Evolutionary conservation across 2,888 invertebrate species (phyloP).

Genomic region (Chrysomela aeneicollis): DNA sequence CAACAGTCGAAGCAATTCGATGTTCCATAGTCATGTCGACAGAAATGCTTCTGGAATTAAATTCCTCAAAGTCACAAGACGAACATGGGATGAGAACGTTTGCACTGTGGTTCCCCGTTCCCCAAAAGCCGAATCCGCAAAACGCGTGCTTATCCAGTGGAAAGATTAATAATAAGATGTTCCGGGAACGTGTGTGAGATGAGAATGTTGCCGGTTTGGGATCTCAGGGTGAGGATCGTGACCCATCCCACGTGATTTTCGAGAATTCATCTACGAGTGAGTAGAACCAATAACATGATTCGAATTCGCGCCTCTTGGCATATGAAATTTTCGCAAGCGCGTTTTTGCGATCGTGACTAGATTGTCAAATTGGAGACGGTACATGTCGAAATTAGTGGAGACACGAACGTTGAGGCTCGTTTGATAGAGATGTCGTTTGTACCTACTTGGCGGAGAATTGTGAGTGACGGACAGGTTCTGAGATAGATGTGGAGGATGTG

Average conservation of each 20-base stretch:
- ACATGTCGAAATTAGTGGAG: constrained; percentile 8
- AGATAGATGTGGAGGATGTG: too few relatives aligned
- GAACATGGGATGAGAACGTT: constrained; percentile 1
- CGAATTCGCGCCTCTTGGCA: constrained; percentile 46
- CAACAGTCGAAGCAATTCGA: constrained; percentile 17
- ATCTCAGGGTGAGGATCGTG: constrained; percentile 44
- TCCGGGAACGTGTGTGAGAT: constrained; percentile 58
- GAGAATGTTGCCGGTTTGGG: constrained; percentile 55
- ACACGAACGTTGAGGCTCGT: background rate
- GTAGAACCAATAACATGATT: constrained; percentile 57
- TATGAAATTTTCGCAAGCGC: constrained; percentile 54
- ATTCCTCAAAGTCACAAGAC: constrained; percentile 28
- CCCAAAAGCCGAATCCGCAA: constrained; percentile 52
- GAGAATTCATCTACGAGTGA: constrained; percentile 54
- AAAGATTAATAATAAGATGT: constrained; percentile 61
- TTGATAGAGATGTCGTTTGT: background rate
- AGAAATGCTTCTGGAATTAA: constrained; percentile 29
- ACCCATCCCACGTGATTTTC: constrained; percentile 45
- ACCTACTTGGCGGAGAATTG: background rate
- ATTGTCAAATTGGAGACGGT: constrained; percentile 40
- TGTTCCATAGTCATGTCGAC: too few relatives aligned
- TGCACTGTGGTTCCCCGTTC: constrained; percentile 22
- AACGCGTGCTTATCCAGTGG: constrained; percentile 57
- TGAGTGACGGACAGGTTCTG: too few relatives aligned
- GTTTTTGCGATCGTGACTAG: constrained; percentile 52